These are phyloP conservation scores for Harpagus bidentatus DNA, from an alignment of 2,113 vertebrate genomes.

Conservation along the genomic window DNA sequence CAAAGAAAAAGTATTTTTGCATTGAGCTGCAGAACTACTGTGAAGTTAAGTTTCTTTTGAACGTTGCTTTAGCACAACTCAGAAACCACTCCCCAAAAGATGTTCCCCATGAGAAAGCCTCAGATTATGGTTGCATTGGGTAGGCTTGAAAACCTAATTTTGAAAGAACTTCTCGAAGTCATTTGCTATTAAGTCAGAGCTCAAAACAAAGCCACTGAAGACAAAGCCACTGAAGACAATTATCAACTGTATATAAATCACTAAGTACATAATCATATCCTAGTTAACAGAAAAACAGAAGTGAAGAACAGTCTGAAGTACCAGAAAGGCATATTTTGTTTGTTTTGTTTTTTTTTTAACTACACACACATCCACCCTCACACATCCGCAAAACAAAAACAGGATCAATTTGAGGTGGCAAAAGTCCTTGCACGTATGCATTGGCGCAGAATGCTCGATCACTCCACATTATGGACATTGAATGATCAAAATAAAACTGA, in stretches of 20 bases:
- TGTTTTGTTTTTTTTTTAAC: background rate
- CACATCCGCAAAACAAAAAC: background rate
- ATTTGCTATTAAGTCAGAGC: background rate
- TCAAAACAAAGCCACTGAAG: background rate
- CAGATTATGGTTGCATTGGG: too few species aligned
- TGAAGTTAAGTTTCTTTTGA: background rate
- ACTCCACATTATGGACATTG: accelerated
- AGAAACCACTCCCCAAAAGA: background rate
- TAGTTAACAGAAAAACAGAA: background rate
- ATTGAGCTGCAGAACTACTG: background rate
- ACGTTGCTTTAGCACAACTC: background rate
- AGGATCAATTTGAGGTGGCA: background rate
- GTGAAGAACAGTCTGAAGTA: background rate
- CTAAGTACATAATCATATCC: background rate
- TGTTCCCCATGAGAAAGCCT: too few species aligned
- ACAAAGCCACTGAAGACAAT: background rate
- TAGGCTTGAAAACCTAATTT: background rate
- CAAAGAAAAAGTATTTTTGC: background rate
- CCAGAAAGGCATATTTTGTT: background rate
- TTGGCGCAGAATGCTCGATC: background rate
- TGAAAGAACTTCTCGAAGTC: background rate
- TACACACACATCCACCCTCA: background rate
- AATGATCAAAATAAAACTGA: background rate
- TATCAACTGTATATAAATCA: background rate
- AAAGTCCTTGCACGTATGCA: background rate